Evolutionary conservation across 2,797 vertebrate species (phyloP), one percentile per base, ranked within the genome.

Genomic region (Acomys russatus): DNA sequence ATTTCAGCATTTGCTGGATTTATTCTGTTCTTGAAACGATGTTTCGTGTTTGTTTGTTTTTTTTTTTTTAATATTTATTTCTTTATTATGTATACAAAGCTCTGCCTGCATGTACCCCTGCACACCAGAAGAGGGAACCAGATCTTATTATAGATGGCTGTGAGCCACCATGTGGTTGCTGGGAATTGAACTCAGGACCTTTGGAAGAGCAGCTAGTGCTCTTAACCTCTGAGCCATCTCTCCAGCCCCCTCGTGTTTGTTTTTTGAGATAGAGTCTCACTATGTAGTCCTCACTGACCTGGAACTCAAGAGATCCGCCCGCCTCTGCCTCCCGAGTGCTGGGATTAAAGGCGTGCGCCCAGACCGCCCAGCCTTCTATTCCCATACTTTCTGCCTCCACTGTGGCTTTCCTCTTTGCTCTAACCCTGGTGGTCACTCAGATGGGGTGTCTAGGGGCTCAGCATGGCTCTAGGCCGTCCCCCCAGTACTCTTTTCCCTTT

Each of bases 371-470:
- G 59, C 66, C 22, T 71, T 38, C 56, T 15, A 10, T 49, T 22
- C 22, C 17, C 71, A 30, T 10, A n/a, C 20, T 59, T 20, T 51
- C 30, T 5, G 0, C 23, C 33, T 49, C 54, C 1, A 35, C 49
- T 49, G 49, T 15, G 17, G 71, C 15, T 49, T 49, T 70, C 77
- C 33, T 49, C 85, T 92, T 28, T 14, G 78, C 73, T 85, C 49
- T 3, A 1, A 6, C 38, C 49, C 30, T 0, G 0, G 54, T 6
- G 7, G 28, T 51, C 9, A 1, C 25, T 54, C 18, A 9, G 82
- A 30, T 33, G 17, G 38, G 38, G 44, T 49, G 64, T 49, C 11
- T 2, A 20, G 66, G 51, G 66, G 25, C 28, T 35, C 35, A 18
- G 17, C 11, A 3, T 3, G 9, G 73, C 66, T n/a, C 71, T 17